These are phyloP conservation scores for Cardinalis cardinalis DNA, from an alignment of 2,113 vertebrate genomes.

Conservation along the genomic window DNA sequence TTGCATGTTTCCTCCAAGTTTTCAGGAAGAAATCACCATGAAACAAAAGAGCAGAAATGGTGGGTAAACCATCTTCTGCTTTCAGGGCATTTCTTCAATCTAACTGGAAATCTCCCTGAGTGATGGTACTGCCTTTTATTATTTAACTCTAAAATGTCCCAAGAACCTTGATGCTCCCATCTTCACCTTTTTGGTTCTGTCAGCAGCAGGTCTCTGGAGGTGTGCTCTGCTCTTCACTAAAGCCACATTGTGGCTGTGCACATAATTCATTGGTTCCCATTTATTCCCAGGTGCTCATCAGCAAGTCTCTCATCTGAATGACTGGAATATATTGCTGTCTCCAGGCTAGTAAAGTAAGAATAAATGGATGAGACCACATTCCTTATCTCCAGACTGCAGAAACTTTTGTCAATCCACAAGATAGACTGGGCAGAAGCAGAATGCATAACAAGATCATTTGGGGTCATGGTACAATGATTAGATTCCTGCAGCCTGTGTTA, in stretches of 20 bases:
- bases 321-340: slow-evolving; percentile 54
- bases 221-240: background rate
- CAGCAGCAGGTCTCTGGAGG: background rate
- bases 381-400: slow-evolving; percentile 65
- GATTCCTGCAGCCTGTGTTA: slow-evolving; percentile 56
- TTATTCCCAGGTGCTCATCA: slow-evolving; percentile 27
- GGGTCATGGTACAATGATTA: slow-evolving; percentile 62
- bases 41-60: background rate
- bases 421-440: slow-evolving; percentile 47
- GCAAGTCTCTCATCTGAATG: slow-evolving; percentile 39
- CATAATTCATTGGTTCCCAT: background rate
- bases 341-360: slow-evolving; percentile 46
- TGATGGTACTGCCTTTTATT: background rate
- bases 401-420: slow-evolving; percentile 59
- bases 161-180: background rate
- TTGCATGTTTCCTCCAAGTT: background rate
- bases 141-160: background rate
- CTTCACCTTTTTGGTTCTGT: background rate
- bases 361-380: slow-evolving; percentile 52
- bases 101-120: background rate
- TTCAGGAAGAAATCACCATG: background rate
- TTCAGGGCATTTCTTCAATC: background rate
- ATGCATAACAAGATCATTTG: slow-evolving; percentile 59
- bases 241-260: background rate
- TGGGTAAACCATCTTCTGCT: background rate